A percentile compares a stretch with the other conserved stretches of the same genome.
Conservation (phyloP, 1,140 invertebrate genomes). For the Asobara japonica region DNA sequence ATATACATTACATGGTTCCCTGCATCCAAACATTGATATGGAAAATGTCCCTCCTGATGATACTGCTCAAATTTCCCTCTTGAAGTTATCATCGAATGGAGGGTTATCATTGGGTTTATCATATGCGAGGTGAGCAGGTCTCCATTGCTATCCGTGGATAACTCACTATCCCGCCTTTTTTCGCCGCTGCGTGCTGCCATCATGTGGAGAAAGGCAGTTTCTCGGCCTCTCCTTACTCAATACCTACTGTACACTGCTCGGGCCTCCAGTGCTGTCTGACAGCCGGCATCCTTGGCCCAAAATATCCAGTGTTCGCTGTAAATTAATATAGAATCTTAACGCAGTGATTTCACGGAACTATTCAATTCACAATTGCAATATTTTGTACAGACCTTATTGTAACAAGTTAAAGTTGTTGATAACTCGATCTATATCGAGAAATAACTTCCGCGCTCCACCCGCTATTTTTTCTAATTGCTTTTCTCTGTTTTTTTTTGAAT, state of each 20-base stretch:
- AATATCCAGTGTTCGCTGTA: conserved; percentile 10
- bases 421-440: no score
- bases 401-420: no score
- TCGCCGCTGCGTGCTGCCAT: conserved; percentile 24
- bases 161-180: not conserved
- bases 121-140: not conserved
- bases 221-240: conserved; percentile 26
- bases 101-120: not conserved
- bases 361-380: not conserved
- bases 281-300: conserved; percentile 37
- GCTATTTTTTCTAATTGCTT: no score
- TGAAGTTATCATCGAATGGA: no score
- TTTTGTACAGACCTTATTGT: no score
- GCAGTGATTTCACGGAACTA: not conserved
- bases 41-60: no score
- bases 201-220: conserved; percentile 32
- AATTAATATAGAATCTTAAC: conserved; percentile 1
- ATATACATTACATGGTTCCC: no score
- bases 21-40: no score
- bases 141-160: not conserved
- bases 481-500: no score
- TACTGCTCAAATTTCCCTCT: no score
- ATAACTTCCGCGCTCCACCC: no score
- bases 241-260: conserved; percentile 35
- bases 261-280: conserved; percentile 37